Evolutionary conservation across 2,888 invertebrate genomes (phyloP).

Genomic region (Sipunculus nudus): DNA sequence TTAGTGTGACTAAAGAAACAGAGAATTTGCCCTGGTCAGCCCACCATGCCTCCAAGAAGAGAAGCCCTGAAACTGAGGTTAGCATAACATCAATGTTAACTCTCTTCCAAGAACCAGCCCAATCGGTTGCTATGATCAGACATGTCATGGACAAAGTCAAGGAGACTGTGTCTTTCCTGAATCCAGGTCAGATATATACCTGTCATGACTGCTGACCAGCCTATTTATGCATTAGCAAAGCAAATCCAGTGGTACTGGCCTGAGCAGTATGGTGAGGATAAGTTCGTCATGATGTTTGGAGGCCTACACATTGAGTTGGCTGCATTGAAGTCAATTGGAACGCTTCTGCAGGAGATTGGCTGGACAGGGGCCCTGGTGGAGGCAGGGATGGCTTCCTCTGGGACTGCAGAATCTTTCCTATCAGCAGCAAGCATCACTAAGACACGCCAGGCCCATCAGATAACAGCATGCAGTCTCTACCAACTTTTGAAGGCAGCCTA

Average conservation of each 20-base stretch:
- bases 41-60: no score
- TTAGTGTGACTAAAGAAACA: conserved; percentile 6
- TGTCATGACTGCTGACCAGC: conserved; percentile 48
- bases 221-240: conserved; percentile 49
- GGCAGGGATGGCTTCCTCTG: conserved; percentile 39
- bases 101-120: conserved; percentile 12
- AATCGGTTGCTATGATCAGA: conserved; percentile 25
- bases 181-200: conserved; percentile 47
- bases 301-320: conserved; percentile 56
- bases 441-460: conserved; percentile 37
- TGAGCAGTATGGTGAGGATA: conserved; percentile 45
- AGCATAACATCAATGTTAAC: conserved; percentile 18
- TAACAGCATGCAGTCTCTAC: conserved; percentile 35
- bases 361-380: conserved; percentile 36
- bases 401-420: conserved; percentile 43
- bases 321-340: conserved; percentile 42
- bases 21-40: conserved; percentile 21
- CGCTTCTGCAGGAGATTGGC: conserved; percentile 43
- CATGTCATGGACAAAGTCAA: conserved; percentile 26
- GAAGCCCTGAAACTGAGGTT: conserved; percentile 5
- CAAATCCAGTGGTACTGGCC: conserved; percentile 51
- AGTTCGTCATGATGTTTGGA: conserved; percentile 48
- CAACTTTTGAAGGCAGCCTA: conserved; percentile 30
- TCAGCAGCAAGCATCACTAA: conserved; percentile 33
- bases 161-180: conserved; percentile 29